Conservation (phyloP, 2,113 vertebrate genomes). For the Semnornis frantzii region DNA sequence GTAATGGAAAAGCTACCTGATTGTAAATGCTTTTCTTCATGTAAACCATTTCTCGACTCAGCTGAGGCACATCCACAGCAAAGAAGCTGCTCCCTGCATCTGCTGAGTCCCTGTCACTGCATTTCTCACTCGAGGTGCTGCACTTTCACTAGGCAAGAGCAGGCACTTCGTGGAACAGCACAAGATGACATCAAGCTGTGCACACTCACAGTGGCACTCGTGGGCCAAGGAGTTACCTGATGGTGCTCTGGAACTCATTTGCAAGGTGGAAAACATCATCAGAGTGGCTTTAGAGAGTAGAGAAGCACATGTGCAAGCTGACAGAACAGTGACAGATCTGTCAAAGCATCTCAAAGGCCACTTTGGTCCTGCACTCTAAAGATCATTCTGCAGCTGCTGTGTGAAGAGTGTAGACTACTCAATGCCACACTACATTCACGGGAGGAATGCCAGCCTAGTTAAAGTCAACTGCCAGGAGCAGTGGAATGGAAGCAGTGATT, state of each 20-base stretch:
- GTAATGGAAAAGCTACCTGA: neutral
- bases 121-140: neutral
- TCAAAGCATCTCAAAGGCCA: neutral
- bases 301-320: neutral
- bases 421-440: neutral
- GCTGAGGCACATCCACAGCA: neutral
- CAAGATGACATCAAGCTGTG: neutral
- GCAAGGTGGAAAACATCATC: neutral
- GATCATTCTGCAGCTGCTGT: neutral
- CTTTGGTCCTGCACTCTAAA: neutral
- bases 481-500: neutral
- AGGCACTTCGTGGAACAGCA: neutral
- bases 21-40: neutral
- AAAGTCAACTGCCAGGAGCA: slow-evolving; percentile 12
- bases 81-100: neutral
- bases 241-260: neutral
- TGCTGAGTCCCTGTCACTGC: neutral
- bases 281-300: neutral
- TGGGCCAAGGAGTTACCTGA: neutral
- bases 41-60: neutral
- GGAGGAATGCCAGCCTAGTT: neutral
- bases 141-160: neutral
- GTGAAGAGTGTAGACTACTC: neutral
- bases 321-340: neutral
- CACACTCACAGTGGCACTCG: rapidly evolving